Conservation (phyloP, 2,797 vertebrate species). For the Coreius guichenoti region DNA sequence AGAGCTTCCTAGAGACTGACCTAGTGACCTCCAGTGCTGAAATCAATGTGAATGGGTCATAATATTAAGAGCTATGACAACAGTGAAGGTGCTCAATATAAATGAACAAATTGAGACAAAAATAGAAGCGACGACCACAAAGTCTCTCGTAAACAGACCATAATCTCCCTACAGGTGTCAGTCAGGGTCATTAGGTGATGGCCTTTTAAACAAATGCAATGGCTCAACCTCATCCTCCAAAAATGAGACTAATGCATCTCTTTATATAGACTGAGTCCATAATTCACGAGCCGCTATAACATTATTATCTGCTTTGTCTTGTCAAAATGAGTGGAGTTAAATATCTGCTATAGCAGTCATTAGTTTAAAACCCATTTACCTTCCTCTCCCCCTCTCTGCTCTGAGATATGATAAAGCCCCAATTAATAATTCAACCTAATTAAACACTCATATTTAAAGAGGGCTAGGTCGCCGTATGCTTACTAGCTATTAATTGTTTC, state of each 20-base stretch:
- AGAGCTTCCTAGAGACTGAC: background rate
- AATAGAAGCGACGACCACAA: background rate
- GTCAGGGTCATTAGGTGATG: conserved; percentile 14
- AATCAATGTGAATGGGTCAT: background rate
- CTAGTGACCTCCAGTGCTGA: background rate
- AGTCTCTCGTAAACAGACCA: conserved; percentile 8
- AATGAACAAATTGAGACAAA: background rate
- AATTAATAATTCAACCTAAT: conserved; percentile 81
- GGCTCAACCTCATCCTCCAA: conserved; percentile 1
- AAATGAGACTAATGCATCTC: conserved; percentile 57
- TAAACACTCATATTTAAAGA: conserved; percentile 81
- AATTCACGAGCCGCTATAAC: conserved; percentile 61
- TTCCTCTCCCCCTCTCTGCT: conserved; percentile 51
- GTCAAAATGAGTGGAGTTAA: conserved; percentile 64
- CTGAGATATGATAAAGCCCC: conserved; percentile 71
- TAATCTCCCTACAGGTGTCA: background rate
- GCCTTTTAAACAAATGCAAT: conserved; percentile 51
- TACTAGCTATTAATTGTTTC: conserved; percentile 62
- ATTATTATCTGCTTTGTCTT: conserved; percentile 66
- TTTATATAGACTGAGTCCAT: conserved; percentile 66
- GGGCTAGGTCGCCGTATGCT: conserved; percentile 55
- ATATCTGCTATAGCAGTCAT: conserved; percentile 61
- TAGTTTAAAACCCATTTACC: conserved; percentile 67
- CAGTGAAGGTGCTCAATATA: background rate
- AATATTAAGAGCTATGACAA: background rate